These are phyloP conservation scores for Ferrisia virgata DNA, from an alignment of 2,888 invertebrate genomes.

Conservation along the genomic window DNA sequence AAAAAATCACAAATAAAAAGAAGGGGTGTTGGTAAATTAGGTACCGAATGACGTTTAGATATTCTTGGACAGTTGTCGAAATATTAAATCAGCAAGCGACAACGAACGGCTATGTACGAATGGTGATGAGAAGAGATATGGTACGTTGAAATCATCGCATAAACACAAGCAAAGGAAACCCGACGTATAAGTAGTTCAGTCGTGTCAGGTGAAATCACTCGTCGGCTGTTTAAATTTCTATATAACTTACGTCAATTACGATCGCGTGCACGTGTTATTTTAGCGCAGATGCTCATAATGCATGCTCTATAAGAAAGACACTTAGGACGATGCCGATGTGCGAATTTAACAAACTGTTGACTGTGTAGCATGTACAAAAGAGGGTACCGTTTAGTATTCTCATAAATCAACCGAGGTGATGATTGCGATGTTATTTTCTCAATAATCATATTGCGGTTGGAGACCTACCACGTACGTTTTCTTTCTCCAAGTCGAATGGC, in stretches of 20 bases:
- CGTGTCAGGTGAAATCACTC: not conserved
- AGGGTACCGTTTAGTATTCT: not conserved
- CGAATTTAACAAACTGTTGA: not conserved
- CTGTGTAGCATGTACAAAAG: too few species aligned
- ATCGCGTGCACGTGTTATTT: not conserved
- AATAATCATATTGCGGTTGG: not conserved
- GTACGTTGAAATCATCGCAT: too few species aligned
- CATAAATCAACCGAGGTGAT: not conserved
- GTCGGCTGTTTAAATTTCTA: not conserved
- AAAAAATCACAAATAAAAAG: too few species aligned
- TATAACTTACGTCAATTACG: not conserved
- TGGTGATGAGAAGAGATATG: too few species aligned
- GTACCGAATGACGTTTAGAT: too few species aligned
- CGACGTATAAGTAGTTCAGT: not conserved
- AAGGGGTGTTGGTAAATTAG: too few species aligned
- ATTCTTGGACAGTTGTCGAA: too few species aligned
- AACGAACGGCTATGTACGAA: too few species aligned
- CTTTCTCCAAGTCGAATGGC: not conserved
- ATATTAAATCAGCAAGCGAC: too few species aligned
- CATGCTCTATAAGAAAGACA: too few species aligned
- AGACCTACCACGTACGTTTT: not conserved
- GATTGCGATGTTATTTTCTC: not conserved
- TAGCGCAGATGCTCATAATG: not conserved
- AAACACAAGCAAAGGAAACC: too few species aligned
- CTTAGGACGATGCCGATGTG: not conserved